Evolutionary conservation across 2,888 invertebrate genomes (phyloP).

Genomic region (Coremacera marginata): DNA sequence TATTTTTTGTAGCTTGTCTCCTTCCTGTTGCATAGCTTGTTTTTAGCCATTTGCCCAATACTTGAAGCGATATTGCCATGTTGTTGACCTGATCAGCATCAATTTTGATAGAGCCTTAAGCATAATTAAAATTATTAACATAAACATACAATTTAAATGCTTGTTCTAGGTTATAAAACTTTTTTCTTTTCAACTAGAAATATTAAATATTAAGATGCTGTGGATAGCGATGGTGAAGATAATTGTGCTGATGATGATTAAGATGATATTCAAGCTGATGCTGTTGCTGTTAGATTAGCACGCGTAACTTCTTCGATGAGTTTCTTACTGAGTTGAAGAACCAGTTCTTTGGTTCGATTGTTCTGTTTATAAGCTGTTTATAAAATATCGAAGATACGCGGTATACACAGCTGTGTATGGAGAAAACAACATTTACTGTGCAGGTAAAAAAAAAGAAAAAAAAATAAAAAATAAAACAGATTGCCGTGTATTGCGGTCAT

Average conservation of each 20-base stretch:
- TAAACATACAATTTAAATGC: not conserved
- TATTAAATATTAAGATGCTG: not conserved
- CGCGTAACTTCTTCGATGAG: not conserved
- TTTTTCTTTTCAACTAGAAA: not conserved
- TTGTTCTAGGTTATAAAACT: not conserved
- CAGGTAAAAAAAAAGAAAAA: not conserved
- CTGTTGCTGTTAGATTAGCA: not conserved
- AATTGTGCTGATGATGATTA: not conserved
- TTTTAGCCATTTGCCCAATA: not conserved
- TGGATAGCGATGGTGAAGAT: not conserved
- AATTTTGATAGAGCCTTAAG: not conserved
- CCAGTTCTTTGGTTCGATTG: not conserved
- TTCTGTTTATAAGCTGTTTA: not conserved
- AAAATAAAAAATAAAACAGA: slow-evolving; percentile 14
- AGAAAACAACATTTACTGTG: slow-evolving; percentile 42
- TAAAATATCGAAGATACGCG: not conserved
- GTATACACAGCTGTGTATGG: slow-evolving; percentile 30
- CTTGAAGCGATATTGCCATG: not conserved
- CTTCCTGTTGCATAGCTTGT: not conserved
- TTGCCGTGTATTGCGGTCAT: slow-evolving; percentile 22
- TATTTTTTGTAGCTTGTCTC: not conserved
- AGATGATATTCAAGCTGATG: not conserved
- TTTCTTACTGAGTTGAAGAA: no score
- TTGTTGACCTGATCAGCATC: not conserved
- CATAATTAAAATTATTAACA: not conserved